Percentiles rank a stretch among this genome's conserved stretches.
These are phyloP conservation scores for Ceratotherium simum DNA, from an alignment of 2,113 vertebrate species.

Conservation along the genomic window DNA sequence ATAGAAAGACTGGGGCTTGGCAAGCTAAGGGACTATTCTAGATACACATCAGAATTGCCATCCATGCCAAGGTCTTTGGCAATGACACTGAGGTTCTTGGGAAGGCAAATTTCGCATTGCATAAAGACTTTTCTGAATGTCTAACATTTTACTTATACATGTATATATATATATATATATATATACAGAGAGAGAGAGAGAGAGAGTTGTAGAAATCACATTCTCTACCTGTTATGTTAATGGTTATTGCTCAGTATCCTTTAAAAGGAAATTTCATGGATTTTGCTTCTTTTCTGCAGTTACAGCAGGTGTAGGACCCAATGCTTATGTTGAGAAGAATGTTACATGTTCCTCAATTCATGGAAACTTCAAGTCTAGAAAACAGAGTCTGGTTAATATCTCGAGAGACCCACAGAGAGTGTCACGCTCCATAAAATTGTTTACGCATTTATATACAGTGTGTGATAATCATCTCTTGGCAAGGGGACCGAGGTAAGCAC, in stretches of 20 bases:
- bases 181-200: background rate
- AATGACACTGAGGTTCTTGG: background rate
- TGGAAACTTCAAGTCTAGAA: slow-evolving; percentile 70
- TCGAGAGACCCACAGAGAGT: slow-evolving; percentile 55
- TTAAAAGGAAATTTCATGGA: background rate
- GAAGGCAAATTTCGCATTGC: background rate
- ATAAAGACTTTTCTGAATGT: background rate
- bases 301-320: slow-evolving; percentile 28
- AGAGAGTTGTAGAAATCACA: background rate
- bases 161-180: background rate
- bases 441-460: slow-evolving; percentile 58
- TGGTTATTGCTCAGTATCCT: background rate
- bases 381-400: slow-evolving; percentile 67
- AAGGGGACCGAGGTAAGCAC: slow-evolving; percentile 58
- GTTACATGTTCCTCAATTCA: slow-evolving; percentile 53
- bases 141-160: background rate
- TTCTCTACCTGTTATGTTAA: background rate
- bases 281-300: slow-evolving; percentile 31
- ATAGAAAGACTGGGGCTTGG: background rate
- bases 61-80: background rate
- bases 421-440: slow-evolving; percentile 67
- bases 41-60: background rate
- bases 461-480: slow-evolving; percentile 45
- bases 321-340: slow-evolving; percentile 56
- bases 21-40: background rate